Base-by-base conservation (phyloP, 2,888 invertebrate species). In the Nowickia ferox region DNA sequence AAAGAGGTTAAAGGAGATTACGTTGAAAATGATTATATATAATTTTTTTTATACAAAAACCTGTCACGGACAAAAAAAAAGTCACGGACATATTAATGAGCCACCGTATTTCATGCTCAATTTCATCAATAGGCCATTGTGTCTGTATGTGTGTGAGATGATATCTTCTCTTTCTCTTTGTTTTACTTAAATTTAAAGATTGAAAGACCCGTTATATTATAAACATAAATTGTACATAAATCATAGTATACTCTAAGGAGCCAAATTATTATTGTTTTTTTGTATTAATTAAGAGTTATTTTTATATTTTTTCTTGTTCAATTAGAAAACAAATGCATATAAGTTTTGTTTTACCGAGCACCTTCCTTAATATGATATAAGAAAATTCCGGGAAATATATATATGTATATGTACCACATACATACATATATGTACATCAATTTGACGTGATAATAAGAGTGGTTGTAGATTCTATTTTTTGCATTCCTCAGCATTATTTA, bases 281-380 rank as follows among this genome's bases (percentile, higher is more conserved):
- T 51, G 9, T 17, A 51, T 51, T 51, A 51, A n/a, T 48, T 48
- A 48, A n/a, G 6, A 48, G 6, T 48, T 48, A 17, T 51, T 59
- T 6, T 30, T 48, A 10, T 42, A 13, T 53, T 4, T 22, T 40
- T 38, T 63, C 22, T 74, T 74, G 74, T 61, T 75, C 63, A 75
- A 63, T 74, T 75, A 75, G 53, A n/a, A n/a, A n/a, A n/a, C n/a
- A n/a, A n/a, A n/a, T 22, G 9, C 17, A 30, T 30, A 42, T 78
- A 53, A 69, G 40, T 42, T 38, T 17, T 53, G 38, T 66, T 5
- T 38, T 13, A 42, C 19, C 40, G 40, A 53, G 8, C 13, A 69
- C 9, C 4, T 40, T 53, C 6, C 13, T 69, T 13, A 19, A 53
- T 46, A 15, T 48, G 30, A 30, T 30, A n/a, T 30, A 15, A 48